Percentiles rank a stretch among this genome's conserved stretches.
Evolutionary conservation across 2,888 invertebrate species (phyloP).

Genomic region (Anthophora plumipes): DNA sequence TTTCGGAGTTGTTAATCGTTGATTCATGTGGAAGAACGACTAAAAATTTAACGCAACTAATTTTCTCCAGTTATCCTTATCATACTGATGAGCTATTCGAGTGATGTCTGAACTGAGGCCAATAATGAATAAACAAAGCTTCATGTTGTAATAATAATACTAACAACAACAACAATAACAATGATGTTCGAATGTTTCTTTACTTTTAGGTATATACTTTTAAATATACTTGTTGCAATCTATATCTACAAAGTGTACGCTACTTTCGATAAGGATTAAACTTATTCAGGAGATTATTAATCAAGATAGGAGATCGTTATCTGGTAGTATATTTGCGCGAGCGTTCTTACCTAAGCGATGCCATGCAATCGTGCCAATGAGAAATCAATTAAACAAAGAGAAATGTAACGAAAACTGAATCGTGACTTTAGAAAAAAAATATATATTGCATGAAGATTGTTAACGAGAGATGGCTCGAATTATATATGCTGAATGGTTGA

Average conservation of each 20-base stretch:
- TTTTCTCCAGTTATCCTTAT: not conserved
- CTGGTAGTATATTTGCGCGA: conserved; percentile 49
- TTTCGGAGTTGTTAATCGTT: conserved; percentile 17
- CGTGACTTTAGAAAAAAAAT: not conserved
- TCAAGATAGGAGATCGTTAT: conserved; percentile 11
- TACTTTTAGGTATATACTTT: not conserved
- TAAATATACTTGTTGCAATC: not conserved
- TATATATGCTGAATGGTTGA: too few relatives aligned
- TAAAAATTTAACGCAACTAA: conserved; percentile 15
- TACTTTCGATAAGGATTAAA: conserved; percentile 57
- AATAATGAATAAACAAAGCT: conserved; percentile 10
- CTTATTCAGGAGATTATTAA: conserved; percentile 21
- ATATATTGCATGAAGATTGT: conserved; percentile 24
- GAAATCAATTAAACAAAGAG: conserved; percentile 52
- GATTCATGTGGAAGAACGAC: conserved; percentile 14
- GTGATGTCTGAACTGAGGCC: not conserved
- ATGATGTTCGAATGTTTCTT: not conserved
- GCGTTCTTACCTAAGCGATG: conserved; percentile 70
- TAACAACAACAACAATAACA: not conserved
- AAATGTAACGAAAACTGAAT: conserved; percentile 39
- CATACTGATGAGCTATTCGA: not conserved
- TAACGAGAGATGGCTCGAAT: conserved; percentile 30
- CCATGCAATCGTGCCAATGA: conserved; percentile 76
- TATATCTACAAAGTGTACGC: conserved; percentile 25
- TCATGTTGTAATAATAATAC: not conserved